phyloP scores from a whole-genome alignment of 1,140 invertebrate species.

The Philopotamus ludificatus region DNA sequence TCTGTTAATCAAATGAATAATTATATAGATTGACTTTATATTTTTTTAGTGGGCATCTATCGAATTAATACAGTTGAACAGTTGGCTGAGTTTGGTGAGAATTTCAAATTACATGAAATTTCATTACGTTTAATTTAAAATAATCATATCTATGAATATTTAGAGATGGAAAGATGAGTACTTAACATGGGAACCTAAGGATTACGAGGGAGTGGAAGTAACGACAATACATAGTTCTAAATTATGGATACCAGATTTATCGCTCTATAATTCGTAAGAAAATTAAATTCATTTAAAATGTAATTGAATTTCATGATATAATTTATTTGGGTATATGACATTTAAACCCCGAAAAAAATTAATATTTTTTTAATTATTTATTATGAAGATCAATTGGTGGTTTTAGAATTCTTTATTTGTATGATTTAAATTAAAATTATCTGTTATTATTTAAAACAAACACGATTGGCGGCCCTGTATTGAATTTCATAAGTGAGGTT shows the following conservation, averaged over 20 bases:
- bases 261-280: constrained; percentile 34
- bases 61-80: constrained; percentile 16
- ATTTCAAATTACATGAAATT: constrained; percentile 3
- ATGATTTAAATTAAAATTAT: too few relatives aligned
- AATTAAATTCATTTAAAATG: too few relatives aligned
- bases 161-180: constrained; percentile 38
- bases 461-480: too few relatives aligned
- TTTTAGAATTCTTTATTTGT: too few relatives aligned
- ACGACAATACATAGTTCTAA: constrained; percentile 26
- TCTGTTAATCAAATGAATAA: too few relatives aligned
- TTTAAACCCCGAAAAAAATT: too few relatives aligned
- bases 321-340: too few relatives aligned
- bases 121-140: not conserved
- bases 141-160: constrained; percentile 6
- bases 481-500: not conserved
- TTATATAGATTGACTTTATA: too few relatives aligned
- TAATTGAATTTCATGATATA: too few relatives aligned
- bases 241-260: constrained; percentile 37
- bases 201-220: constrained; percentile 16
- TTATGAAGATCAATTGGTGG: too few relatives aligned
- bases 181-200: constrained; percentile 31
- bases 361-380: too few relatives aligned
- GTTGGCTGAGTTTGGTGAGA: constrained; percentile 32
- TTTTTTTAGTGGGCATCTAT: constrained; percentile 25
- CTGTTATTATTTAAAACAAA: too few relatives aligned